Conservation (phyloP, 30 jellyfish, hydroid and myxozoan species). For the Aurelia coerulea region DNA sequence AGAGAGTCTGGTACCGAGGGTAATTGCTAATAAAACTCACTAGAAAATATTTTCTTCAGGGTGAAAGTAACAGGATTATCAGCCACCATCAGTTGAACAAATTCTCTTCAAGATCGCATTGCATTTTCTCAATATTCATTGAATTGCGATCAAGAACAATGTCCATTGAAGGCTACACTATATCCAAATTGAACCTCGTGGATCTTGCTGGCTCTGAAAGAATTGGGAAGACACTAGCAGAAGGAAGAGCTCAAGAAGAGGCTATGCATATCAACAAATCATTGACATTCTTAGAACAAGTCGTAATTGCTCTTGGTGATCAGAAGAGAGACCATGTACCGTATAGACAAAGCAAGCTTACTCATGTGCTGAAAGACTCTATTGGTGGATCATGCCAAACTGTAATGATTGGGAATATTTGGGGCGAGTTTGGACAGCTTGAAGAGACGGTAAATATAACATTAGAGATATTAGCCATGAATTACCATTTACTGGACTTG, state of each 20-base stretch:
- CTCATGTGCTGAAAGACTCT: conserved; percentile 91
- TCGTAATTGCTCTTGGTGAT: conserved; percentile 88
- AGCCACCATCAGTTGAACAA: conserved; percentile 85
- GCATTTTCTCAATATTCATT: conserved; percentile 86
- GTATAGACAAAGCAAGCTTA: conserved; percentile 88
- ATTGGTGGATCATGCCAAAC: conserved; percentile 91
- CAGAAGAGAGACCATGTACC: conserved; percentile 84
- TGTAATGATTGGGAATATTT: conserved; percentile 93
- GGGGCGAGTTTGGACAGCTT: conserved; percentile 94
- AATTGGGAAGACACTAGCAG: conserved; percentile 72
- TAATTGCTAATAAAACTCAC: no score
- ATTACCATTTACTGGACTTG: no score
- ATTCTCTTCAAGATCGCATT: conserved; percentile 88
- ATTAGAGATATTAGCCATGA: no score
- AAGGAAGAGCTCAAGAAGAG: conserved; percentile 80
- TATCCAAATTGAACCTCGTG: conserved; percentile 83
- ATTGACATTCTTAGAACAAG: conserved; percentile 91
- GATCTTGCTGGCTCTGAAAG: conserved; percentile 99
- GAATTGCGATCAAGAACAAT: conserved; percentile 80
- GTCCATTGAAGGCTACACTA: conserved; percentile 68
- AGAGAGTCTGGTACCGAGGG: no score
- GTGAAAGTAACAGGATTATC: conserved; percentile 85
- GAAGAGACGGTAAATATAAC: conserved; percentile 89
- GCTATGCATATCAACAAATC: conserved; percentile 92
- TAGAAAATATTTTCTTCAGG: conserved; percentile 53